Conservation (phyloP, 2,113 vertebrate genomes). For the Lutjanus erythropterus region DNA sequence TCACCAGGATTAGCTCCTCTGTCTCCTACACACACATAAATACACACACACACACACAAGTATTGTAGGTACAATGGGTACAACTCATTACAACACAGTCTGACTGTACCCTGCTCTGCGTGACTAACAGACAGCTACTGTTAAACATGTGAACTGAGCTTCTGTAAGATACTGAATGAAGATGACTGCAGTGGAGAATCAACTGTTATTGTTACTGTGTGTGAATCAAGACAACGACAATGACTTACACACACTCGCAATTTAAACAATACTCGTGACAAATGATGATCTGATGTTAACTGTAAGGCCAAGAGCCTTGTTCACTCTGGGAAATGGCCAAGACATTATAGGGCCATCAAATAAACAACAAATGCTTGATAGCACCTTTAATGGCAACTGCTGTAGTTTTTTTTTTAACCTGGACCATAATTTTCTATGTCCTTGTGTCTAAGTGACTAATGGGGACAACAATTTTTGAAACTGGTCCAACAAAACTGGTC, state of each 20-base stretch:
- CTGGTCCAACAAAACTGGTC: no score
- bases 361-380: no score
- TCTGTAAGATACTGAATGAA: conserved; percentile 39
- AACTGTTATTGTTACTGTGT: conserved; percentile 23
- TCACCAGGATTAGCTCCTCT: conserved; percentile 93
- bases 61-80: conserved; percentile 20
- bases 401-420: no score
- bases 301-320: neutral
- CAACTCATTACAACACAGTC: conserved; percentile 32
- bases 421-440: no score
- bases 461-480: no score
- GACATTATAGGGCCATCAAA: no score
- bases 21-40: conserved; percentile 86
- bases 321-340: neutral
- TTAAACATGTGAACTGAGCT: conserved; percentile 45
- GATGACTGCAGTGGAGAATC: conserved; percentile 42
- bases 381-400: no score
- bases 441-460: no score
- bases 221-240: conserved; percentile 9
- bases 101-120: conserved; percentile 32
- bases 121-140: conserved; percentile 47
- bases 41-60: conserved; percentile 3
- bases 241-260: neutral
- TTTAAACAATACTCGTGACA: neutral
- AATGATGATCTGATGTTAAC: neutral